Conservation (phyloP, 2,888 invertebrate species). For the Cyrtodaria siliqua region DNA sequence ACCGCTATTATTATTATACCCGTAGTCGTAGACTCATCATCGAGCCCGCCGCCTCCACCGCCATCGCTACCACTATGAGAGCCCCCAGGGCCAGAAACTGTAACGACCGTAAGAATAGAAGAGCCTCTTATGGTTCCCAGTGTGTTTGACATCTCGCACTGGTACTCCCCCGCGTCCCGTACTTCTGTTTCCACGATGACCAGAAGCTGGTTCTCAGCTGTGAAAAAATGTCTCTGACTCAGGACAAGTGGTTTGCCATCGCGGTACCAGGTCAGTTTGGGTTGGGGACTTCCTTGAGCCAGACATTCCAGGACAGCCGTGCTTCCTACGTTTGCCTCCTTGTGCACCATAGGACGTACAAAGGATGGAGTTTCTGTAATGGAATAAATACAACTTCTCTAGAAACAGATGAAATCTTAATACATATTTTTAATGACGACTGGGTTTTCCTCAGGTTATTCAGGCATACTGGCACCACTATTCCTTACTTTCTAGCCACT, state of each 20-base stretch:
- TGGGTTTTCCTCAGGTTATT: too few relatives aligned
- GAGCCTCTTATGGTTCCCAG: constrained; percentile 92
- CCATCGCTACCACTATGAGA: constrained; percentile 86
- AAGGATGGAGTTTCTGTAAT: constrained; percentile 93
- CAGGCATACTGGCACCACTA: too few relatives aligned
- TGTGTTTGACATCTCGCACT: constrained; percentile 95
- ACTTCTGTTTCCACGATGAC: constrained; percentile 93
- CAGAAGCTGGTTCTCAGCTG: constrained; percentile 94
- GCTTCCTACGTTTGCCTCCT: constrained; percentile 93
- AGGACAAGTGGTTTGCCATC: constrained; percentile 90
- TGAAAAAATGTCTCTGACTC: constrained; percentile 94
- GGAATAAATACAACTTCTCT: constrained; percentile 36
- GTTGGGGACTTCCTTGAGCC: constrained; percentile 94
- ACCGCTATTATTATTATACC: constrained; percentile 96
- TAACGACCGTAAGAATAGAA: constrained; percentile 91
- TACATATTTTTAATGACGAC: too few relatives aligned
- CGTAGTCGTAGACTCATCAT: constrained; percentile 91
- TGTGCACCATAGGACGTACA: constrained; percentile 93
- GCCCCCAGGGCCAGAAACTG: constrained; percentile 82
- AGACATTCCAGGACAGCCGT: constrained; percentile 95
- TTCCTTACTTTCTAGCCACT: too few relatives aligned
- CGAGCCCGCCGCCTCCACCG: constrained; percentile 83
- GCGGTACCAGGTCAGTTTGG: constrained; percentile 93
- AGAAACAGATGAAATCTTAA: too few relatives aligned
- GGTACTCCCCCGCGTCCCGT: constrained; percentile 94